These are phyloP conservation scores for Papilio helenus DNA, from an alignment of 1,140 invertebrate genomes.

Conservation along the genomic window DNA sequence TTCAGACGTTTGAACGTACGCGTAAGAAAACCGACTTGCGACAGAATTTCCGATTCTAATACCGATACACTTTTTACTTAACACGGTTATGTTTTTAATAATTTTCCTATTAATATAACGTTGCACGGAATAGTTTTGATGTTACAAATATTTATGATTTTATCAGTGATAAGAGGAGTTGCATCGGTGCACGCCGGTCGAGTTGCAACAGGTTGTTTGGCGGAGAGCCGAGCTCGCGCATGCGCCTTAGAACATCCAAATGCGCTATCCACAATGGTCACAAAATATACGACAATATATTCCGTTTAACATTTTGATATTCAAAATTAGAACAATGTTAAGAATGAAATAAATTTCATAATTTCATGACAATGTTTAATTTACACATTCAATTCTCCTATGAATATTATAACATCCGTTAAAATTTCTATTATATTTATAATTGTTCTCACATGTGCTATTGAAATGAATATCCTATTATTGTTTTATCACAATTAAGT, in stretches of 20 bases:
- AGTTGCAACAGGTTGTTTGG: slow-evolving; percentile 81
- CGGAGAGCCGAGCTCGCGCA: slow-evolving; percentile 56
- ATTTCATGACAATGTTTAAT: slow-evolving; percentile 6
- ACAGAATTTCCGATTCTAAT: slow-evolving; percentile 6
- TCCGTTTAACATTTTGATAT: background rate
- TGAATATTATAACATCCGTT: slow-evolving; percentile 19
- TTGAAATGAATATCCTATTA: slow-evolving; percentile 29
- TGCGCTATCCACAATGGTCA: slow-evolving; percentile 71
- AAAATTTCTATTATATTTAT: slow-evolving; percentile 27
- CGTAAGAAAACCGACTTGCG: slow-evolving; percentile 51
- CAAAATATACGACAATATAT: slow-evolving; percentile 34
- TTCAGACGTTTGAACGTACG: slow-evolving; percentile 61
- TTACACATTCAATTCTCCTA: slow-evolving; percentile 25
- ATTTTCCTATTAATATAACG: background rate
- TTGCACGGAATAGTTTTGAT: slow-evolving; percentile 37
- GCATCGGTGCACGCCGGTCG: slow-evolving; percentile 76
- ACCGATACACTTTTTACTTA: background rate
- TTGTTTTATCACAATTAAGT: slow-evolving; percentile 28
- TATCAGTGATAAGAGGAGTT: slow-evolving; percentile 67
- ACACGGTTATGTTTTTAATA: background rate
- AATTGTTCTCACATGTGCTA: slow-evolving; percentile 22
- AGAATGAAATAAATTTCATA: slow-evolving; percentile 22
- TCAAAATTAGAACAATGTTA: slow-evolving; percentile 21
- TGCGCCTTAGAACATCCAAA: slow-evolving; percentile 58
- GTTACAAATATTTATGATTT: slow-evolving; percentile 56